Evolutionary conservation across 1,140 invertebrate species (phyloP).

Genomic region (Bradysia coprophila): DNA sequence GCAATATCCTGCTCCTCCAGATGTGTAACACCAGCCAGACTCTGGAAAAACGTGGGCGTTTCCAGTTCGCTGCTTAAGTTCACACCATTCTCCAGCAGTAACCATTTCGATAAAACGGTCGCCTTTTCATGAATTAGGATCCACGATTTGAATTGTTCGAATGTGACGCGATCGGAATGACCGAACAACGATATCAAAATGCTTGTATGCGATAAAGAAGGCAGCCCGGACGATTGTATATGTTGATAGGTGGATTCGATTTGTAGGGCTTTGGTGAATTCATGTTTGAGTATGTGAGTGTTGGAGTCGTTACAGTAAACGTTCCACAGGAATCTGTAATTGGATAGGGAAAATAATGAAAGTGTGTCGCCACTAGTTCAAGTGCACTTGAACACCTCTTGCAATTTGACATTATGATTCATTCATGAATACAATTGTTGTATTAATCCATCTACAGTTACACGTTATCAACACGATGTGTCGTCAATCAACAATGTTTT

Average conservation of each 20-base stretch:
- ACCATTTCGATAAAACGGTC: slow-evolving; percentile 64
- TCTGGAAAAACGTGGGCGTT: slow-evolving; percentile 82
- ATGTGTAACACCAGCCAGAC: slow-evolving; percentile 77
- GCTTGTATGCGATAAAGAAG: slow-evolving; percentile 7
- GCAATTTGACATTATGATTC: no score
- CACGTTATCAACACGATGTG: no score
- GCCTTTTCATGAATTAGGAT: slow-evolving; percentile 48
- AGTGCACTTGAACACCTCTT: no score
- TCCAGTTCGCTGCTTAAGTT: slow-evolving; percentile 61
- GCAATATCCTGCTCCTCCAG: slow-evolving; percentile 60
- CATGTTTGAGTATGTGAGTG: slow-evolving; percentile 51
- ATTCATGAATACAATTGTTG: no score
- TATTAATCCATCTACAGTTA: no score
- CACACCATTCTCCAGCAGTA: slow-evolving; percentile 47
- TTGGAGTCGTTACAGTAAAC: slow-evolving; percentile 67
- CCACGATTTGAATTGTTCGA: slow-evolving; percentile 56
- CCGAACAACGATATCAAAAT: slow-evolving; percentile 17
- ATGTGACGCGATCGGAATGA: slow-evolving; percentile 25
- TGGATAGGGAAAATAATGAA: no score
- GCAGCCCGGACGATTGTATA: neutral
- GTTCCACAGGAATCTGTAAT: slow-evolving; percentile 59
- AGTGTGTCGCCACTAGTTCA: no score
- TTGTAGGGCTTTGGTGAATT: slow-evolving; percentile 50
- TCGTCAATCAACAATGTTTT: no score
- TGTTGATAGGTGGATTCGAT: slow-evolving; percentile 24